phyloP scores from a whole-genome alignment of 2,797 vertebrate genomes.

The Helicolenus hilgendorfi region DNA sequence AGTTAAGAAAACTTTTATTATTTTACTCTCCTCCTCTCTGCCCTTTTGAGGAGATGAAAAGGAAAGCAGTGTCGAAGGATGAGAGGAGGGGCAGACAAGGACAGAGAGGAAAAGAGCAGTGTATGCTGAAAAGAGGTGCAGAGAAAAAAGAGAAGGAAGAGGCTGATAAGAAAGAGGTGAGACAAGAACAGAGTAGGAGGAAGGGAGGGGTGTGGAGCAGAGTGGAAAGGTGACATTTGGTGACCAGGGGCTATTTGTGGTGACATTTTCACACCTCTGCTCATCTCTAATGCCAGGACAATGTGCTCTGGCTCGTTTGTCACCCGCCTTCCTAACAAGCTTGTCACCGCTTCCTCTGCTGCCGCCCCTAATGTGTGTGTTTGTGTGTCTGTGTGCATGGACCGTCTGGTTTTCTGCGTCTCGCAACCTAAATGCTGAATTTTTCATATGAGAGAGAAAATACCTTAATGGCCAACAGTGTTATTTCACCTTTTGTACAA shows the following conservation, averaged over 20 bases:
- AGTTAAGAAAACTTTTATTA: conserved; percentile 30
- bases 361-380: conserved; percentile 43
- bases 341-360: conserved; percentile 74
- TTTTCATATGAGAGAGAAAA: conserved; percentile 22
- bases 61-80: conserved; percentile 29
- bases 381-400: not conserved
- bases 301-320: conserved; percentile 81
- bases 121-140: conserved; percentile 9
- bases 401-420: not conserved
- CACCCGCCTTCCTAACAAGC: conserved; percentile 85
- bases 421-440: conserved; percentile 16
- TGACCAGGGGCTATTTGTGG: conserved; percentile 86
- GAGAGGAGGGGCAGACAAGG: conserved; percentile 13
- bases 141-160: not conserved
- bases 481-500: not conserved
- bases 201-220: conserved; percentile 28
- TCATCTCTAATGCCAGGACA: conserved; percentile 87
- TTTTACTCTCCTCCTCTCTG: conserved; percentile 10
- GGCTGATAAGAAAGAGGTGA: conserved; percentile 43
- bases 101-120: conserved; percentile 22
- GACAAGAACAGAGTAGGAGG: conserved; percentile 37
- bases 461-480: not conserved
- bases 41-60: conserved; percentile 54
- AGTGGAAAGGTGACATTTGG: conserved; percentile 86
- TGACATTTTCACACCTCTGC: conserved; percentile 90